Evolutionary conservation across 2,113 vertebrate genomes (phyloP).

Genomic region (Sturnira hondurensis): DNA sequence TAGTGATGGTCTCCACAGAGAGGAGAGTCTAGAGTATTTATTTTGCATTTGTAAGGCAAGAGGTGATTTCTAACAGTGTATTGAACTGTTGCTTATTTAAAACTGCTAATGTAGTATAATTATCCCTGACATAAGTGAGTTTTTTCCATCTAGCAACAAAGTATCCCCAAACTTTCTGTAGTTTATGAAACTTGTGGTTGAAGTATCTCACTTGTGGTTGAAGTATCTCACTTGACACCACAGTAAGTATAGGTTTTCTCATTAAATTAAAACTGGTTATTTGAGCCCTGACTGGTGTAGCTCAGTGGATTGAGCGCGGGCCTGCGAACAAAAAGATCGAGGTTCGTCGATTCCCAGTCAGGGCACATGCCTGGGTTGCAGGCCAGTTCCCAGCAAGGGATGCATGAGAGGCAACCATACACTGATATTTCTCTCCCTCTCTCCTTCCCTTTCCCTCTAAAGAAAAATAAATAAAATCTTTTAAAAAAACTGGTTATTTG

Average conservation of each 20-base stretch:
- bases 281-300: too few relatives aligned
- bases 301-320: too few relatives aligned
- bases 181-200: background rate
- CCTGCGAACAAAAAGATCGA: too few relatives aligned
- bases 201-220: background rate
- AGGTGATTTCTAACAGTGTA: background rate
- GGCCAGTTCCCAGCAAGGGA: too few relatives aligned
- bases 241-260: slow-evolving; percentile 1
- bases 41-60: slow-evolving; percentile 1
- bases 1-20: background rate
- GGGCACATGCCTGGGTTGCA: too few relatives aligned
- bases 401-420: too few relatives aligned
- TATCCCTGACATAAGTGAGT: background rate
- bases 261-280: background rate
- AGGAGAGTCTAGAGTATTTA: slow-evolving; percentile 4
- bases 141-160: slow-evolving; percentile 30
- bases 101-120: background rate
- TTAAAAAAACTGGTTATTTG: too few relatives aligned
- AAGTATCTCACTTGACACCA: background rate
- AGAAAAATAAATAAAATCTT: too few relatives aligned
- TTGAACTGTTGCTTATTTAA: background rate
- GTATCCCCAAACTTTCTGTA: background rate
- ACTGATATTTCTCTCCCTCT: too few relatives aligned
- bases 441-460: too few relatives aligned
- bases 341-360: too few relatives aligned